A percentile compares a stretch with the other conserved stretches of the same genome.
These are phyloP conservation scores for Pharmacophagus antenor DNA, from an alignment of 2,888 invertebrate genomes.

Conservation along the genomic window DNA sequence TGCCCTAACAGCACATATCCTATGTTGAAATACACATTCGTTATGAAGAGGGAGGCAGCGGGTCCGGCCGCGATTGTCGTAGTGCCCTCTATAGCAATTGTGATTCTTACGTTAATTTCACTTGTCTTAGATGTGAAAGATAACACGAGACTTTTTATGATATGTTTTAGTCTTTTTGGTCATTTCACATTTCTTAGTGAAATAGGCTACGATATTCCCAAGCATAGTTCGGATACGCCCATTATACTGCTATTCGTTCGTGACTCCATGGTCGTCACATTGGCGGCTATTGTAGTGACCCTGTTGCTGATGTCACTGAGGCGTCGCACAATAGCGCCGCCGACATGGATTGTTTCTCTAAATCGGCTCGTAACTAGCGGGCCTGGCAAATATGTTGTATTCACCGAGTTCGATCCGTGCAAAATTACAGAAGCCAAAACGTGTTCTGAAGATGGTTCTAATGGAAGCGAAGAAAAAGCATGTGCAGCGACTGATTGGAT, in stretches of 20 bases:
- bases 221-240: slow-evolving; percentile 81
- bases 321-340: slow-evolving; percentile 51
- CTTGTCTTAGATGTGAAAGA: slow-evolving; percentile 81
- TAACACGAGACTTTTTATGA: slow-evolving; percentile 77
- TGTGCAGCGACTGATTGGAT: slow-evolving; percentile 60
- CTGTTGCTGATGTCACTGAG: slow-evolving; percentile 60
- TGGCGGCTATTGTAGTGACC: slow-evolving; percentile 59
- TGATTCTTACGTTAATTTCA: slow-evolving; percentile 79
- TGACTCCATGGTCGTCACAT: slow-evolving; percentile 68
- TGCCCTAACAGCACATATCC: slow-evolving; percentile 83
- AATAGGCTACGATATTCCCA: slow-evolving; percentile 81
- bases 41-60: slow-evolving; percentile 80
- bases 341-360: slow-evolving; percentile 55
- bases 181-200: slow-evolving; percentile 82
- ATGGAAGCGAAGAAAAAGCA: slow-evolving; percentile 39
- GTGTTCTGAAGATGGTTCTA: slow-evolving; percentile 46
- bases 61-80: slow-evolving; percentile 80
- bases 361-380: slow-evolving; percentile 56
- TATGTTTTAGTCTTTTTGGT: slow-evolving; percentile 81
- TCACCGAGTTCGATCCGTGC: slow-evolving; percentile 68
- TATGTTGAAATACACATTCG: slow-evolving; percentile 78
- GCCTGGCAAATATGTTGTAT: slow-evolving; percentile 65
- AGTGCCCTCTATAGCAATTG: slow-evolving; percentile 78
- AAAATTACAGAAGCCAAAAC: slow-evolving; percentile 47
- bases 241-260: slow-evolving; percentile 72